phyloP scores from a whole-genome alignment of 2,797 vertebrate genomes.

The Leucoraja ocellata region DNA sequence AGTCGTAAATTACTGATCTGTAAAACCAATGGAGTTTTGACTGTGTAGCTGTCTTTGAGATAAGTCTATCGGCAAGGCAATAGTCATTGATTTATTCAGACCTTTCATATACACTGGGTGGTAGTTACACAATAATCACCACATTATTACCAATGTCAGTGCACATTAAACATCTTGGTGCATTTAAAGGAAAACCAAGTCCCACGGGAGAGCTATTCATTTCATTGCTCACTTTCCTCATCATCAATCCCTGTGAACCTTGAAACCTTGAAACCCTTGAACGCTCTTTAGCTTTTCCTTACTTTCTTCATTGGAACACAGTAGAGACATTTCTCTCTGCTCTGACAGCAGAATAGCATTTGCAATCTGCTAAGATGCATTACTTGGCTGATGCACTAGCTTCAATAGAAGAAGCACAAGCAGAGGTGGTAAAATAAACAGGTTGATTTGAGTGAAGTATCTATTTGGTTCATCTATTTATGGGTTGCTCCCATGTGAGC shows the following conservation, averaged over 20 bases:
- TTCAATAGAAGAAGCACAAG: neutral
- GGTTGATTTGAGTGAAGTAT: neutral
- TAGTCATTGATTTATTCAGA: conserved; percentile 31
- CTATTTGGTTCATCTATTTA: neutral
- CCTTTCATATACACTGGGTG: conserved; percentile 26
- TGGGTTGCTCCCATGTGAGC: neutral
- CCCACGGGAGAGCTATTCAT: neutral
- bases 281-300: neutral
- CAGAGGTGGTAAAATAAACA: conserved; percentile 26
- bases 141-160: conserved; percentile 28
- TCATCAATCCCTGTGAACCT: neutral
- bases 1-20: conserved; percentile 25
- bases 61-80: conserved; percentile 11
- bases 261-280: neutral
- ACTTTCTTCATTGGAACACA: neutral
- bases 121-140: conserved; percentile 32
- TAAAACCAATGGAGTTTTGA: conserved; percentile 17
- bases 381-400: neutral
- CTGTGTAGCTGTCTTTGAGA: conserved; percentile 15
- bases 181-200: conserved; percentile 25
- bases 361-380: neutral
- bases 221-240: conserved; percentile 23
- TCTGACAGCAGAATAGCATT: neutral
- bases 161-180: conserved; percentile 17
- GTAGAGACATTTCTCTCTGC: neutral